Evolutionary conservation across 2,113 vertebrate species (phyloP), one percentile per base, ranked within the genome.

Genomic region (Terrapene triunguis): DNA sequence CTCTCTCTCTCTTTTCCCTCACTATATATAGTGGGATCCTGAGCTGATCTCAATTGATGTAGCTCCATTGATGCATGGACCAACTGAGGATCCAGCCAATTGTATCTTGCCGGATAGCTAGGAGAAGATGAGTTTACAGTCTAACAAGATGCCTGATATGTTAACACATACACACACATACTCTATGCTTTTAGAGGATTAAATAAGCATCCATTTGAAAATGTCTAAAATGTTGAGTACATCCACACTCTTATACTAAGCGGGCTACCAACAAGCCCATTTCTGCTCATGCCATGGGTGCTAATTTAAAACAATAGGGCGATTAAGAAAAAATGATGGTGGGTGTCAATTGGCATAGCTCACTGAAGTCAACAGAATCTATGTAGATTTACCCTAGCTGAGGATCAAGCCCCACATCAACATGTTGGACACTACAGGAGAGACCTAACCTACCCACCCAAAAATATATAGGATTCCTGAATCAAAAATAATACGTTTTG

Each of bases 81-180:
- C 38, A 42, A 1, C 4, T 69, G 5, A n/a, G 17, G 62, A 69
- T n/a, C 16, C 62, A 69, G 1, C 54, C 94, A 92, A 5, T 51
- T 82, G 1, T 53, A 87, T 6, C 6, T 24, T 72, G 3, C 27
- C 5, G 1, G 0, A 44, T 85, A 47, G 38, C 6, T 2, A 35
- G 84, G 54, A 86, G 27, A 90, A 80, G 32, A 2, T 86, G 6
- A 84, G 82, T 80, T 79, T 84, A 59, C 29, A 24, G 5, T 76
- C 6, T 47, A 57, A 65, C 62, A 35, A 65, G 29, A 80, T 57
- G 24, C 17, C 50, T 82, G 22, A 1, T 8, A 87, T n/a, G 14
- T 21, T 69, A 29, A 65, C 27, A 11, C 57, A 27, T 12, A 59
- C 25, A 59, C 44, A 44, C 44, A 44, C 24, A 25, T 3, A 7